Evolutionary conservation across 2,888 invertebrate species (phyloP).

Genomic region (Cacoxenus indagator): DNA sequence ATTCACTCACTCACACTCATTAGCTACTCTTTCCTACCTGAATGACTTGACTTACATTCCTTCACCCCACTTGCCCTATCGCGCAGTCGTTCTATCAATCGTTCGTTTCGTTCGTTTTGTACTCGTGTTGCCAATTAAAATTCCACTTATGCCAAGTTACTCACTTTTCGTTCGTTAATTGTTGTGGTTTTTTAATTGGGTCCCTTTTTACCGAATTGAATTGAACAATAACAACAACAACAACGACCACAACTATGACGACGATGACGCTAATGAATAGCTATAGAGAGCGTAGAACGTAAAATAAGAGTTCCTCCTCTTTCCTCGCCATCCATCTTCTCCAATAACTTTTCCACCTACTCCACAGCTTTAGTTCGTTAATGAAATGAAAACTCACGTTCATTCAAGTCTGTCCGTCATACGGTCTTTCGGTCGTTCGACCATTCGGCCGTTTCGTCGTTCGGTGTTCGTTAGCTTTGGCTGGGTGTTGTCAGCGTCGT

Average conservation of each 20-base stretch:
- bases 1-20: slow-evolving; percentile 51
- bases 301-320: slow-evolving; percentile 12
- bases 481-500: not conserved
- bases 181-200: slow-evolving; percentile 68
- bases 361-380: slow-evolving; percentile 34
- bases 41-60: slow-evolving; percentile 33
- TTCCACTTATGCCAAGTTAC: slow-evolving; percentile 67
- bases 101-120: slow-evolving; percentile 31
- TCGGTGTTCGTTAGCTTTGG: too few relatives aligned
- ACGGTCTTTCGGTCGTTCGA: slow-evolving; percentile 7
- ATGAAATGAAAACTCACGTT: slow-evolving; percentile 38
- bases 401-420: too few relatives aligned
- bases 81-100: too few relatives aligned
- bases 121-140: slow-evolving; percentile 67
- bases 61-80: slow-evolving; percentile 27
- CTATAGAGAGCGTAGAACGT: slow-evolving; percentile 2
- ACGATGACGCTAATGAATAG: not conserved
- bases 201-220: slow-evolving; percentile 58
- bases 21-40: slow-evolving; percentile 17
- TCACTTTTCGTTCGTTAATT: slow-evolving; percentile 65
- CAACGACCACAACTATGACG: slow-evolving; percentile 19
- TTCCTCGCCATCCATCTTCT: too few relatives aligned
- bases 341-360: too few relatives aligned
- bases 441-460: too few relatives aligned
- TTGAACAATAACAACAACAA: slow-evolving; percentile 48